Conservation (phyloP, 2,888 invertebrate genomes). For the Leptopilina drosophilae region DNA sequence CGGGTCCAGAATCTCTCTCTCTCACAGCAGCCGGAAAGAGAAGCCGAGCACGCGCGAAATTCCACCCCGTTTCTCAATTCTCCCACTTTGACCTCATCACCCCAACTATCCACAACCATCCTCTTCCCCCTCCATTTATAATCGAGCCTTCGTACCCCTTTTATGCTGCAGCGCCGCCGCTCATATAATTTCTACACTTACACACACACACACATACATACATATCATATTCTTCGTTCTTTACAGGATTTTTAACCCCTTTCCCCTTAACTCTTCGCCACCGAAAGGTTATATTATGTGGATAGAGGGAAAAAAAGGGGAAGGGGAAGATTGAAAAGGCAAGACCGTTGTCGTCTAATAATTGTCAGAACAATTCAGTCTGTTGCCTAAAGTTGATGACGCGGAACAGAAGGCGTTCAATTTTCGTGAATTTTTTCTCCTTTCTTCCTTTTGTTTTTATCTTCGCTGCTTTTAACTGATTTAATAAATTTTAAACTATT, state of each 20-base stretch:
- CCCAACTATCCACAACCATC: conserved; percentile 27
- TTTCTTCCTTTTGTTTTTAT: too few species aligned
- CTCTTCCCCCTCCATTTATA: conserved; percentile 11
- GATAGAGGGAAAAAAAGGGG: too few species aligned
- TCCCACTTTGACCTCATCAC: conserved; percentile 50
- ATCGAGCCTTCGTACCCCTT: conserved; percentile 47
- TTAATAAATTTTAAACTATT: too few species aligned
- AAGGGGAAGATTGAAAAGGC: conserved; percentile 28
- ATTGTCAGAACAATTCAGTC: conserved; percentile 53
- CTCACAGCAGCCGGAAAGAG: conserved; percentile 65
- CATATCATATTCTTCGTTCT: neutral
- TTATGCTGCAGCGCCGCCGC: conserved; percentile 49
- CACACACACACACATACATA: conserved; percentile 43
- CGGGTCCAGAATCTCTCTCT: conserved; percentile 74
- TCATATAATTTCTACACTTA: conserved; percentile 46
- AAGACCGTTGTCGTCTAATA: conserved; percentile 52
- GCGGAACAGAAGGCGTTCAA: conserved; percentile 19
- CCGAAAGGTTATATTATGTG: too few species aligned
- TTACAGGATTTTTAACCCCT: too few species aligned
- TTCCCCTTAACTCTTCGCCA: neutral
- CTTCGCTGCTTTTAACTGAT: too few species aligned
- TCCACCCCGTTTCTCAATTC: conserved; percentile 64
- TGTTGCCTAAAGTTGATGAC: neutral
- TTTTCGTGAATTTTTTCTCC: neutral
- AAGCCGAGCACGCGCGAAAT: conserved; percentile 74